Base-by-base conservation (phyloP, 2,888 invertebrate genomes). In the Tenthredo amoena region DNA sequence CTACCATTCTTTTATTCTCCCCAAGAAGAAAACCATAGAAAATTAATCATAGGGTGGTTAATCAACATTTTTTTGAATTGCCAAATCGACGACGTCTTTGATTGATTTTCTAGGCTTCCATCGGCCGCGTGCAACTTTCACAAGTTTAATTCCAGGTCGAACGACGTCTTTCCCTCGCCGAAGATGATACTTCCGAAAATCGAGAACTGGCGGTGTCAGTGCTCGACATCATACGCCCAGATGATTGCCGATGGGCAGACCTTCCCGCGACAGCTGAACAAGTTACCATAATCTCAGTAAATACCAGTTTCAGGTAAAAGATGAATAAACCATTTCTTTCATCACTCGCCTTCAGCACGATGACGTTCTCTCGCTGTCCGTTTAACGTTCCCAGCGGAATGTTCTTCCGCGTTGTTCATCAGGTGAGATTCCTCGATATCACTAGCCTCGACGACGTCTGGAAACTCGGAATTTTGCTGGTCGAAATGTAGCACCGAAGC, bases 341-440 rank as follows among this genome's bases (percentile, higher is more conserved):
- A 18, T 7, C 21, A 81, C 81, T 81, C 10, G 81, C 81, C 81
- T 81, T n/a, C 21, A 21, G 62, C 81, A 4, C 83, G 65, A 26
- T 83, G 68, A 31, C 83, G 68, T 71, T 83, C 83, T 62, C 83
- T 83, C 18, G 83, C 47, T n/a, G 83, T 68, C 2, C 47, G 47
- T 68, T 9, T 50, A 12, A 83, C 47, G 12, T 47, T 83, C 10
- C 12, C 5, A 3, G 43, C 47, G 4, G 83, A 68, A 15, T 47
- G 9, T 9, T 18, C 50, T 9, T 47, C 68, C 4, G 71, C 21
- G 31, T 18, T 21, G 21, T 62, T 40, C 15, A 62, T 81, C 58
- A 81, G 58, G 40, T 62, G 15, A 37, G 40, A 71, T 65, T 83
- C 83, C 9, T 83, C 83, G 18, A 18, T 6, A 34, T 83, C 71